Base-by-base conservation (phyloP, 2,113 vertebrate species). In the Scortum barcoo region DNA sequence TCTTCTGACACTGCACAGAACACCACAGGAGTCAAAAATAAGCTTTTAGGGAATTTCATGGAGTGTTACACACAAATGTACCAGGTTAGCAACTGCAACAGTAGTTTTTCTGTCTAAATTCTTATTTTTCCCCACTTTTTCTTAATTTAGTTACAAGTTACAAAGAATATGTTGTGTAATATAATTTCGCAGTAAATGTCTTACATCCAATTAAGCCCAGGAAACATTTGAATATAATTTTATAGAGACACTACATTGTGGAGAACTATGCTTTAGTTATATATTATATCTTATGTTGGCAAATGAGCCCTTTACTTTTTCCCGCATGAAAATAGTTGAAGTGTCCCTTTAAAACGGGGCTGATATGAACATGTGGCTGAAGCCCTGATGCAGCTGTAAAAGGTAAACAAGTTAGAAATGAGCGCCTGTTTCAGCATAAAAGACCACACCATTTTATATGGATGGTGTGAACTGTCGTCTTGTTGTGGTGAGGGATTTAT, bases 151-250 rank as follows among this genome's bases (percentile, higher is more conserved):
- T 17, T 42, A 22, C 20, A 54, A 20, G 24, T 46, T 38, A 4
- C 24, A 24, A 38, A 24, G 42, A 17, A 33, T 30, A 33, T 0
- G 0, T 30, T 3, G 0, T 0, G 7, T 28, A 24, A 16, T 8
- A 24, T 51, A 2, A 19, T 62, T 24, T 51, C 4, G 28, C 8
- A 38, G 5, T 14, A 30, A 16, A 19, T 66, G 74, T 76, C 26
- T 22, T 30, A 33, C 9, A n/a, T 33, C 50, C 1, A 0, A 42
- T 42, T n/a, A 54, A 38, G 5, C 2, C 33, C 0, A 16, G 13
- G 0, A 24, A 70, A 17, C 13, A 11, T 14, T 17, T 72, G 17
- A 72, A 30, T 8, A 28, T 4, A 2, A 24, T 36, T 53, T 54
- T 71, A 7, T n/a, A 4, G 20, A 51, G 19, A 65, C 44, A 17